Percentiles rank a stretch among this genome's conserved stretches.
Evolutionary conservation across 2,888 invertebrate species (phyloP).

Genomic region (Adelphocoris suturalis): DNA sequence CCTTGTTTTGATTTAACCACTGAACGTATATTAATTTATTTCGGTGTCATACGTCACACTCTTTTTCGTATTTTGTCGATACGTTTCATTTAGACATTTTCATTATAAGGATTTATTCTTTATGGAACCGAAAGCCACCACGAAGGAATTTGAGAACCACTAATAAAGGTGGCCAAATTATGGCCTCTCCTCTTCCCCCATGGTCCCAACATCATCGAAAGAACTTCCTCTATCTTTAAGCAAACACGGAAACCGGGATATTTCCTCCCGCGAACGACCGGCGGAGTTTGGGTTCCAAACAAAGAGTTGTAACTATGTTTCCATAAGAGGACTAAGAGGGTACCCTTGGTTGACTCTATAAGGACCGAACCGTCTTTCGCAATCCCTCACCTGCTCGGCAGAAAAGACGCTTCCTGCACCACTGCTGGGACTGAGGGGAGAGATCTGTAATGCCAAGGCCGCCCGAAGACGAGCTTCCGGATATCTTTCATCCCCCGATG

Average conservation of each 20-base stretch:
- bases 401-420: constrained; percentile 46
- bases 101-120: no score
- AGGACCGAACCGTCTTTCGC: constrained; percentile 54
- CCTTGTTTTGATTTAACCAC: no score
- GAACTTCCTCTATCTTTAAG: neutral
- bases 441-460: constrained; percentile 47
- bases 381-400: constrained; percentile 56
- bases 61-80: no score
- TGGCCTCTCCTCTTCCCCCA: no score
- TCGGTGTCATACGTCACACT: no score
- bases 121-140: no score
- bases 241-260: constrained; percentile 7
- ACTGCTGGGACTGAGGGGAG: neutral
- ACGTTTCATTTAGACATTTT: no score
- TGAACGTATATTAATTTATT: no score
- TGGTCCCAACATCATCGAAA: neutral
- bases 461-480: constrained; percentile 8
- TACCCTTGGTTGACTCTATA: constrained; percentile 54
- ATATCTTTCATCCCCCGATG: neutral
- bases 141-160: neutral
- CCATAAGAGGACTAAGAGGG: constrained; percentile 40
- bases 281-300: constrained; percentile 24
- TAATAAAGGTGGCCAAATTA: neutral
- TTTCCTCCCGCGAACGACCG: constrained; percentile 23
- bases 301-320: constrained; percentile 41